A percentile compares a stretch with the other conserved stretches of the same genome.
These are phyloP conservation scores for Drosophila mulleri DNA, from an alignment of 2,888 invertebrate species.

Conservation along the genomic window DNA sequence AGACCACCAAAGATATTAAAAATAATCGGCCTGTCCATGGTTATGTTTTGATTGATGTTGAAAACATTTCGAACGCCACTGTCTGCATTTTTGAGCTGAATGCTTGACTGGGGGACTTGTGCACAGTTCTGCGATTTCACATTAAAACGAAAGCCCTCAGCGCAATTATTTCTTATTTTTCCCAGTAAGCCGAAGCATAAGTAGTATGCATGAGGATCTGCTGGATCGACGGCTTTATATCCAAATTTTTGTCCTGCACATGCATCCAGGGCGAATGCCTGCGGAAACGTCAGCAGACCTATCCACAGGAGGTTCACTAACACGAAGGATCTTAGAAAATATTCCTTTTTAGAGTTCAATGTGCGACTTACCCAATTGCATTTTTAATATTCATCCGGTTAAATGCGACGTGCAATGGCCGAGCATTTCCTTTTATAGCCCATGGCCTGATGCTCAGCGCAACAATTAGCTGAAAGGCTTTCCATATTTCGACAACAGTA, in stretches of 20 bases:
- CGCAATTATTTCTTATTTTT: slow-evolving; percentile 41
- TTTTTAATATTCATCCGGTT: slow-evolving; percentile 44
- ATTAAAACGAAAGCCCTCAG: slow-evolving; percentile 54
- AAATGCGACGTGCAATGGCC: slow-evolving; percentile 35
- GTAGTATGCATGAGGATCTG: slow-evolving; percentile 54
- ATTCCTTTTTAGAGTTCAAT: not conserved
- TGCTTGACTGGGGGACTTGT: not conserved
- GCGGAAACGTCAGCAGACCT: slow-evolving; percentile 55
- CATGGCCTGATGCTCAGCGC: not conserved
- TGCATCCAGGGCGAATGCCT: slow-evolving; percentile 52
- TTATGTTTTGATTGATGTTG: slow-evolving; percentile 54
- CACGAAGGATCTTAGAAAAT: not conserved
- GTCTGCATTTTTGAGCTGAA: not conserved
- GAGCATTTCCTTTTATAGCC: slow-evolving; percentile 55
- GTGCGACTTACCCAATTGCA: slow-evolving; percentile 62
- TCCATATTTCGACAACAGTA: slow-evolving; percentile 12
- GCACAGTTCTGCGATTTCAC: slow-evolving; percentile 42
- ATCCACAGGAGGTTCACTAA: slow-evolving; percentile 61
- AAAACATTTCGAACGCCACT: slow-evolving; percentile 14
- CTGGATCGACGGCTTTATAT: slow-evolving; percentile 51
- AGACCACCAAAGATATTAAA: slow-evolving; percentile 52
- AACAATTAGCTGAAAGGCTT: slow-evolving; percentile 49
- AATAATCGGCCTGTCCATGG: slow-evolving; percentile 52
- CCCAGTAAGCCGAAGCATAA: slow-evolving; percentile 63
- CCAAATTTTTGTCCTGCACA: slow-evolving; percentile 63